Evolutionary conservation across 2,797 vertebrate species (phyloP), one percentile per base, ranked within the genome.

Genomic region (Lacerta agilis): DNA sequence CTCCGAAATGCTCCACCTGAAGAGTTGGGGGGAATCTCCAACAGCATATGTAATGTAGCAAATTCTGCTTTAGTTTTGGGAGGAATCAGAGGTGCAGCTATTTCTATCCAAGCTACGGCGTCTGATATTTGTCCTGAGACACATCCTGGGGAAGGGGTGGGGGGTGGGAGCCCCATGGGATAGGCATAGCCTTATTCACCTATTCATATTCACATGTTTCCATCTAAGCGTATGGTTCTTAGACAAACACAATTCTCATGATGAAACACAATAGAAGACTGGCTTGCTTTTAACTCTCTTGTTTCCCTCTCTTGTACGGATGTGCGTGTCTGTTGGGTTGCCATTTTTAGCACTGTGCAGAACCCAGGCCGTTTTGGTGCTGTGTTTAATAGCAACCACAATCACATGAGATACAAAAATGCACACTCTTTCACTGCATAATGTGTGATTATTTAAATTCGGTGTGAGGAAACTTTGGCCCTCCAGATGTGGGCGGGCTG

Each of bases 401-500:
- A 81, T 11, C 23, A 9, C n/a, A 72, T 4, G 11, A 83, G 43
- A 25, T 55, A 55, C 33, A 55, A 23, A 55, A 55, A 43, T 55
- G 49, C 23, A 13, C 6, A 4, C 10, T 23, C 17, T 72, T 45
- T 6, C 18, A 33, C n/a, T 79, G 29, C 9, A 9, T 58, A 33
- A n/a, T 18, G 55, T 8, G 77, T 27, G 33, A 66, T 41, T 84
- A 79, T 79, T 92, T 88, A 33, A 83, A 55, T 36, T 10, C 25
- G 49, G 15, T 49, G 49, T 49, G 49, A 49, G 49, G 49, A 49
- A 49, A 49, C 49, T 49, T 49, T 13, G 49, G 3, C 11, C 49
- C 49, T 49, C 11, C 49, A 13, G 49, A 49, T 49, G 49, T 49
- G 13, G 49, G 3, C 13, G 11, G 49, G 15, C 11, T 49, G 13